Conservation (phyloP, 2,797 vertebrate genomes). For the Numenius phaeopus region DNA sequence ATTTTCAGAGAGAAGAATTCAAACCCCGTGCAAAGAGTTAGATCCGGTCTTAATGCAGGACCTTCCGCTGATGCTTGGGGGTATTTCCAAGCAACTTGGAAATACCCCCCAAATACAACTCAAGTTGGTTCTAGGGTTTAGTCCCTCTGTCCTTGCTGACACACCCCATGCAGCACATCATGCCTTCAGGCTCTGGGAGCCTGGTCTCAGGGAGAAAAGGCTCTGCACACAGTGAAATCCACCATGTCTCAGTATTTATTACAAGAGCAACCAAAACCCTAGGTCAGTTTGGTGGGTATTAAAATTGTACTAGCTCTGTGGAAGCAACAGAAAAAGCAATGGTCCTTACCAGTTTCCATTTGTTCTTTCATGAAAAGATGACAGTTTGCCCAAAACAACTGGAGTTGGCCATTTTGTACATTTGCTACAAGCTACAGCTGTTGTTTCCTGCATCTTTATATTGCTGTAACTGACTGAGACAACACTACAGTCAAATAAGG, state of each 20-base stretch:
- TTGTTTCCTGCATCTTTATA: not conserved
- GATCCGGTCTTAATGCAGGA: not conserved
- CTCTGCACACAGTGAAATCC: not conserved
- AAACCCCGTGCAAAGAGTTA: not conserved
- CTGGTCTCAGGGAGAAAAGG: not conserved
- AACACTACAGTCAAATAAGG: not conserved
- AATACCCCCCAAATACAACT: not conserved
- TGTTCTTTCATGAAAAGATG: not conserved
- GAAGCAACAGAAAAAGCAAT: not conserved
- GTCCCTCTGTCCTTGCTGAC: not conserved
- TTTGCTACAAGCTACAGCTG: not conserved
- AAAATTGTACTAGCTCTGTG: not conserved
- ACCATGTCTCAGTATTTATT: not conserved
- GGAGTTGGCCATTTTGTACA: not conserved
- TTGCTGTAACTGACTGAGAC: rapidly evolving
- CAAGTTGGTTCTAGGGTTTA: not conserved
- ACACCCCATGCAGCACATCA: rapidly evolving
- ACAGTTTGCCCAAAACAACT: not conserved
- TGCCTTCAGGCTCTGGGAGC: not conserved
- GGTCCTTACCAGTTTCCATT: not conserved
- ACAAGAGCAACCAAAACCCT: not conserved
- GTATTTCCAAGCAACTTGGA: not conserved
- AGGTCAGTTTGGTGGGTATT: not conserved
- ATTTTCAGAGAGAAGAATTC: not conserved
- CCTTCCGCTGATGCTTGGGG: not conserved